Base-by-base conservation (phyloP, 35 echinoderm and acorn worm genomes). In the Heliocidaris erythrogramma region DNA sequence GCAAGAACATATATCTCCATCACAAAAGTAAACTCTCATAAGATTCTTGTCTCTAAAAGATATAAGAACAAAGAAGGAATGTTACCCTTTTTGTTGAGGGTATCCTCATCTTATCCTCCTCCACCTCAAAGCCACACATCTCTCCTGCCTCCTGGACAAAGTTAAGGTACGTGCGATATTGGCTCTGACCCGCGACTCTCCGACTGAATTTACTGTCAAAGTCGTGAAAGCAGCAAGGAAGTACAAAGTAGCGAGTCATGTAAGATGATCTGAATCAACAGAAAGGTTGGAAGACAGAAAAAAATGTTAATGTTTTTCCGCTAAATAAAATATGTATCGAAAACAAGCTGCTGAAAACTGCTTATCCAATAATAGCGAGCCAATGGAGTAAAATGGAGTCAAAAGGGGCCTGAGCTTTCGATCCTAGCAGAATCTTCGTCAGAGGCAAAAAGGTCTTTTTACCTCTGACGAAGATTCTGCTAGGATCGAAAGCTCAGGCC, bases 221-320 rank as follows among this genome's bases (percentile, higher is more conserved):
- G 92, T 99, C 98, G 92, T 97, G 94, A 59, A 99, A 99, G 86
- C 98, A 99, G 93, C 98, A 99, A 0, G 98, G 98, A 4, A 99
- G 94, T 13, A 99, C 96, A 95, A 99, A 99, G 86, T 99, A 99
- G 49, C 94, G 86, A 11, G 94, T 96, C n/a, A 94, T 91, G 32
- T 60, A 93, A 32, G 95, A 97, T 56, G 98, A 96, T 31, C 98
- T 99, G 94, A 13, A 59, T 27, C 32, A 89, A 31, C 16, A 47
- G 31, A 13, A 4, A 21, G 27, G 27, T n/a, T 4, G 21, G 21
- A 24, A 27, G 65, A 78, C 90, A 86, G 12, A 59, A 59, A 59
- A 85, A 21, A 93, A 32, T 18, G 4, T 88, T 8, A 93, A 59
- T 35, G 35, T 42, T 42, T 42, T 42, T 42, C 35, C 0, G 35